Base-by-base conservation (phyloP, 2,888 invertebrate species). In the Dynastes tityus region DNA sequence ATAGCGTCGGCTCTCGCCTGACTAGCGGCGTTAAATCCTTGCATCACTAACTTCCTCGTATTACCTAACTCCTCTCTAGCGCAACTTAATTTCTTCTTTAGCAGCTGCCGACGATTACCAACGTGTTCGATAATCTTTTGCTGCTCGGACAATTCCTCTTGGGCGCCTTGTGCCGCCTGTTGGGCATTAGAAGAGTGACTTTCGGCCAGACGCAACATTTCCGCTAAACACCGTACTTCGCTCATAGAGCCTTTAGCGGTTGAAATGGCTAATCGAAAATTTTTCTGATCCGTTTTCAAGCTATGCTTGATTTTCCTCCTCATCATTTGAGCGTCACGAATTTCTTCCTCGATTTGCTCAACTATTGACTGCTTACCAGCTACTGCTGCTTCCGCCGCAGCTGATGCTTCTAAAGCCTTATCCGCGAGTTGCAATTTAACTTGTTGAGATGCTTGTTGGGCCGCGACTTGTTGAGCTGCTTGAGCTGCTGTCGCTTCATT, bases 401-500 rank as follows among this genome's bases (percentile, higher is more conserved):
- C 92, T 0, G 94, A 94, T 0, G 94, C 94, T 85, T 93, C 92
- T 29, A 92, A 86, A 0, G 94, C 94, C 84, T 93, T 94, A 80
- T 94, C 94, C 0, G 94, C 94, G 77, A 94, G 85, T 87, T 94
- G 93, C 0, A 92, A 90, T 88, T 94, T 94, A 0, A 91, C 91
- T 89, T 94, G 94, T 86, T 92, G 92, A 11, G 93, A 90, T 4
- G 93, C 94, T 83, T 93, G 93, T 76, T 92, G 92, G 3, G 93
- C 93, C 11, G 94, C 94, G 0, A 93, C 91, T 84, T 92, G 92
- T 83, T 94, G 94, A 0, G 94, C 94, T 29, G 93, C 93, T 37
- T 94, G 92, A 0, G 94, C 94, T 0, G 94, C 92, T 84, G 94
- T 94, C 0, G 94, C 94, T 85, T 94, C 94, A 67, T 93, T 92